Evolutionary conservation across 2,113 vertebrate species (phyloP).

Genomic region (Erythrocebus patas): DNA sequence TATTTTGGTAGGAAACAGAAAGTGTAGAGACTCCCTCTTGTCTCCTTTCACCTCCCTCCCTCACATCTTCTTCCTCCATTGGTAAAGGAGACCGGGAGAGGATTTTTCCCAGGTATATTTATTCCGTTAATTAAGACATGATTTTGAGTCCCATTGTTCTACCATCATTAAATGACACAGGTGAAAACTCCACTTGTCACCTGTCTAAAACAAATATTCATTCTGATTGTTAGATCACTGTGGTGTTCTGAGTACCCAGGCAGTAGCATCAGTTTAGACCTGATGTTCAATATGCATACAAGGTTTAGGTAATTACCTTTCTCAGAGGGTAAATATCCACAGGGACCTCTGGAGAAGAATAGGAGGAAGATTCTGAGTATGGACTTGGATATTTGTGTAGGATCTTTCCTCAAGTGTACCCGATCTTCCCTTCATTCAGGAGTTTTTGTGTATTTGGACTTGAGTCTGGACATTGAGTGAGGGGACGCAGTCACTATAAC

Average conservation of each 20-base stretch:
- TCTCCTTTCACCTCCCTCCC: too few species aligned
- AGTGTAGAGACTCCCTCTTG: background rate
- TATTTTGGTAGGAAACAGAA: background rate
- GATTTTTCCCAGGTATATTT: background rate
- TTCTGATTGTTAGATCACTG: background rate
- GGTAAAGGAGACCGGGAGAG: background rate
- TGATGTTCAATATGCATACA: background rate
- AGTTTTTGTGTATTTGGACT: background rate
- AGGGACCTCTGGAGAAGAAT: background rate
- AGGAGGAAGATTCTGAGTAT: background rate
- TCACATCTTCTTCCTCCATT: background rate
- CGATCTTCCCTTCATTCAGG: background rate
- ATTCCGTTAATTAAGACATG: background rate
- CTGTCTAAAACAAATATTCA: background rate
- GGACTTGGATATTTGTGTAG: background rate
- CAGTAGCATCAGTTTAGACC: background rate
- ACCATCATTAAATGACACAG: background rate
- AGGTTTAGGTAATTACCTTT: background rate
- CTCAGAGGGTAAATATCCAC: background rate
- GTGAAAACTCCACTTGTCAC: background rate
- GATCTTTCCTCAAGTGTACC: background rate
- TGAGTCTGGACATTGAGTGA: background rate
- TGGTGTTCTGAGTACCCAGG: background rate
- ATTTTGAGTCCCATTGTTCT: background rate
- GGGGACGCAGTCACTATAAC: background rate